Conservation (phyloP, 1,140 invertebrate species). For the Ylistrum balloti region DNA sequence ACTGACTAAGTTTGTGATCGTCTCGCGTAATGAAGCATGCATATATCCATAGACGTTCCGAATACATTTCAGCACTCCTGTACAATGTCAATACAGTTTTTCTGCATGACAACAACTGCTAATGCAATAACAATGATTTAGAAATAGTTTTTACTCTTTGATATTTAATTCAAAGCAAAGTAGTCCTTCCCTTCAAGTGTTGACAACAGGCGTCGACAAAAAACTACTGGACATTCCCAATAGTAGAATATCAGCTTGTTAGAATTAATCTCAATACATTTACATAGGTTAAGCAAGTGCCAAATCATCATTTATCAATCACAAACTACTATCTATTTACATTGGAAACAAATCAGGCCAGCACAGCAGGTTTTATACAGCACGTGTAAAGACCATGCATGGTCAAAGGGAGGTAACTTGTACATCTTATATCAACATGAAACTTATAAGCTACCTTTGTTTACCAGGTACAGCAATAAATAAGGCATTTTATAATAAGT, state of each 20-base stretch:
- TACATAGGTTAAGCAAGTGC: neutral
- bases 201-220: neutral
- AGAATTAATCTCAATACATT: neutral
- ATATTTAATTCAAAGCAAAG: conserved; percentile 8
- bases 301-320: neutral
- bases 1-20: neutral
- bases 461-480: too few species aligned
- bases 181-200: neutral
- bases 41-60: neutral
- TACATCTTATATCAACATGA: too few species aligned
- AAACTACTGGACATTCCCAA: neutral
- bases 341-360: too few species aligned
- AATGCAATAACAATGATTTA: conserved; percentile 28
- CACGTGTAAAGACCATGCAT: neutral
- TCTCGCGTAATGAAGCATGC: neutral
- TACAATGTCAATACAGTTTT: neutral
- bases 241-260: too few species aligned
- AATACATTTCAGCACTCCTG: neutral
- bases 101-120: neutral
- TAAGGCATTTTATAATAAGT: too few species aligned
- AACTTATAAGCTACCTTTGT: too few species aligned
- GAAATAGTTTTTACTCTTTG: conserved; percentile 13
- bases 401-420: conserved; percentile 24
- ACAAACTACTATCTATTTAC: neutral
- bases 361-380: neutral